These are phyloP conservation scores for Limnephilus rhombicus DNA, from an alignment of 2,888 invertebrate genomes.

Conservation along the genomic window DNA sequence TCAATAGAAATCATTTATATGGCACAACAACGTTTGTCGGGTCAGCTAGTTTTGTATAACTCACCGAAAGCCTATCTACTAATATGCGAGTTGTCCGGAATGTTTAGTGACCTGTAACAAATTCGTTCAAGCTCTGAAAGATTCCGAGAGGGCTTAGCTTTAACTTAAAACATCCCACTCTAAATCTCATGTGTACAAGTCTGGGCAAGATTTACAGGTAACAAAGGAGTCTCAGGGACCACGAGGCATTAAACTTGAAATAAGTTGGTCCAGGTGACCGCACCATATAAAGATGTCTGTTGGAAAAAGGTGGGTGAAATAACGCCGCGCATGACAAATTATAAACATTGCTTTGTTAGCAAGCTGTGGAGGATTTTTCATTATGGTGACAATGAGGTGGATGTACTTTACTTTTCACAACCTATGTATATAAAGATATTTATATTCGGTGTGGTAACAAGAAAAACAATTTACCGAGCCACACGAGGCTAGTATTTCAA, in stretches of 20 bases:
- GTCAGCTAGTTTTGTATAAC: too few species aligned
- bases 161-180: neutral
- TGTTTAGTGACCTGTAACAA: neutral
- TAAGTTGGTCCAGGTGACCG: conserved; percentile 23
- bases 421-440: neutral
- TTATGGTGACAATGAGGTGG: neutral
- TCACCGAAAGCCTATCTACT: neutral
- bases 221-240: neutral
- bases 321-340: conserved; percentile 30
- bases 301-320: conserved; percentile 12
- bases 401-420: neutral
- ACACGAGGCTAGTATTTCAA: too few species aligned
- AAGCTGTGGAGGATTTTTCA: neutral
- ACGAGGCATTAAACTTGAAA: conserved; percentile 34
- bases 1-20: too few species aligned
- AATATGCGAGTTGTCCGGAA: neutral
- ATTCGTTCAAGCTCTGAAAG: neutral
- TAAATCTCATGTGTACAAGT: neutral
- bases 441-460: too few species aligned
- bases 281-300: conserved; percentile 15
- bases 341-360: neutral
- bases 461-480: too few species aligned
- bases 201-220: neutral
- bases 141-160: neutral
- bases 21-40: too few species aligned